Conservation (phyloP, 2,797 vertebrate species). For the Argyrosomus regius region DNA sequence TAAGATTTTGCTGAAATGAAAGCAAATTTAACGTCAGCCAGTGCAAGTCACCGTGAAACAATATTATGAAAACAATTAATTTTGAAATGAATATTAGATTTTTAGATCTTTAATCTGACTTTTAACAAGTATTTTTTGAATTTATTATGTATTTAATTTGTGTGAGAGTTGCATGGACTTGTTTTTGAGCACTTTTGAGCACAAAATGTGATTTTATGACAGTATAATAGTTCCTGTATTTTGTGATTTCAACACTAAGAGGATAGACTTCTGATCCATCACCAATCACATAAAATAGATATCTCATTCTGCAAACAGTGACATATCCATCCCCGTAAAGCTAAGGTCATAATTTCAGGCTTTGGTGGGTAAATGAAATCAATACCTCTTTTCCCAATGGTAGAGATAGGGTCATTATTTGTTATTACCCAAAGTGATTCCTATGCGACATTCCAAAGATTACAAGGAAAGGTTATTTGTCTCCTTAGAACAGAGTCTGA, state of each 20-base stretch:
- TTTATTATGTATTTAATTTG: background rate
- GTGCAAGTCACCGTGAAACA: conserved; percentile 46
- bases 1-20: conserved; percentile 7
- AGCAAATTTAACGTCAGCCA: conserved; percentile 6
- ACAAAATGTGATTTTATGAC: background rate
- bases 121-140: conserved; percentile 20
- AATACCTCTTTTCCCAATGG: conserved; percentile 73
- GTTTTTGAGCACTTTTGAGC: background rate
- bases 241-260: conserved; percentile 17
- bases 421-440: conserved; percentile 82
- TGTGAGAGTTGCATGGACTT: too few species aligned
- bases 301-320: conserved; percentile 50
- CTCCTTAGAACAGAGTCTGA: conserved; percentile 61
- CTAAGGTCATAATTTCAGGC: conserved; percentile 73
- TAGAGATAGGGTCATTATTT: conserved; percentile 80
- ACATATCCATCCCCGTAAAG: conserved; percentile 70
- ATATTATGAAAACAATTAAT: conserved; percentile 61
- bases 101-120: conserved; percentile 19
- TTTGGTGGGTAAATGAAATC: conserved; percentile 72
- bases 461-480: conserved; percentile 75
- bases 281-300: conserved; percentile 52
- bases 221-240: conserved; percentile 17
- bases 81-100: conserved; percentile 33
- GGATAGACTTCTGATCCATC: conserved; percentile 34
- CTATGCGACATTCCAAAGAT: conserved; percentile 70